A percentile compares a stretch with the other conserved stretches of the same genome.
Evolutionary conservation across 2,888 invertebrate species (phyloP).

Genomic region (Tetragnatha montana): DNA sequence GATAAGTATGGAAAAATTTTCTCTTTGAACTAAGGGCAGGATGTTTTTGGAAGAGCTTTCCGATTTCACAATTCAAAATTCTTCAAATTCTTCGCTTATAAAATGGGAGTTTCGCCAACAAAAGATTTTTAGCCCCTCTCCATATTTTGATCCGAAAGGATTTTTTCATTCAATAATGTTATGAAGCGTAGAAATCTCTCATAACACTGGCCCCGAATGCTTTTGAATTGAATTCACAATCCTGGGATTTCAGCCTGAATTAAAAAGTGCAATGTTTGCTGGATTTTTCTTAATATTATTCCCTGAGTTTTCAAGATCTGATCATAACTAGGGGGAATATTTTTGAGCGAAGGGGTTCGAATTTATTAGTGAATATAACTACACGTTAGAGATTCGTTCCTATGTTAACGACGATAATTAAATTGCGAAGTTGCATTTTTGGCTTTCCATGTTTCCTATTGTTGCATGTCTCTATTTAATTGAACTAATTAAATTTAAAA

Average conservation of each 20-base stretch:
- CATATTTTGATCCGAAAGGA: background rate
- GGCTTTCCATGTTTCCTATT: too few relatives aligned
- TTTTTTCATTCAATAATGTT: background rate
- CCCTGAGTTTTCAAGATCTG: too few relatives aligned
- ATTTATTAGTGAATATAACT: too few relatives aligned
- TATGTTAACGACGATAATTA: too few relatives aligned
- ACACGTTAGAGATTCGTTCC: too few relatives aligned
- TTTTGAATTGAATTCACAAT: background rate
- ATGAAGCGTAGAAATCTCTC: background rate
- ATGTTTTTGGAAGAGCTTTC: background rate
- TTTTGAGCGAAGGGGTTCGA: too few relatives aligned
- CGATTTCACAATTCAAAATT: background rate
- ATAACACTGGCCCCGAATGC: background rate
- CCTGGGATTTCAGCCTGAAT: background rate
- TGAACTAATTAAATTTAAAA: too few relatives aligned
- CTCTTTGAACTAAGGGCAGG: background rate
- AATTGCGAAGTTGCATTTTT: too few relatives aligned
- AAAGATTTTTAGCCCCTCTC: background rate
- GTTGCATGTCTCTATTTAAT: too few relatives aligned
- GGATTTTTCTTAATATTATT: too few relatives aligned
- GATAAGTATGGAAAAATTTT: too few relatives aligned
- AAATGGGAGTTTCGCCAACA: background rate
- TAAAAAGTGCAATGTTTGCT: background rate
- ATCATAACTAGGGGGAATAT: too few relatives aligned
- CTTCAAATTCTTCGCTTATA: background rate